phyloP scores from a whole-genome alignment of 1,140 invertebrate species.

The Euwallacea similis region DNA sequence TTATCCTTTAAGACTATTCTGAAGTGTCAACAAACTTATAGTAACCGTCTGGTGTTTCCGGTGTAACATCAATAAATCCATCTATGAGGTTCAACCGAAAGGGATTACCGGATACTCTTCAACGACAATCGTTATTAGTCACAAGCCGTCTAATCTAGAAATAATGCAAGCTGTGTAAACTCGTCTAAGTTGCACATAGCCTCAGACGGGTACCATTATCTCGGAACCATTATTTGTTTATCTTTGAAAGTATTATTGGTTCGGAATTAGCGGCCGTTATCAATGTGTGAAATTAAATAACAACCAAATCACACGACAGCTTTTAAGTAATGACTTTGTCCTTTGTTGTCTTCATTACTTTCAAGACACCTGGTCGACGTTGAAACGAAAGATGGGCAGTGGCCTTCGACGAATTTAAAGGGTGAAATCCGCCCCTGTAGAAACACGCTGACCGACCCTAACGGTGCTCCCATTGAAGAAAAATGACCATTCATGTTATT shows the following conservation, averaged over 20 bases:
- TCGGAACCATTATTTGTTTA: slow-evolving; percentile 12
- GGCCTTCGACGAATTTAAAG: too few relatives aligned
- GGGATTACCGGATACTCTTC: neutral
- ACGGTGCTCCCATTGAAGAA: slow-evolving; percentile 17
- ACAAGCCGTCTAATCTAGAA: slow-evolving; percentile 14
- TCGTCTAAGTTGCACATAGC: slow-evolving; percentile 16
- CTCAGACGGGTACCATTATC: slow-evolving; percentile 7
- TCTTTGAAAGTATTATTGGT: slow-evolving; percentile 17
- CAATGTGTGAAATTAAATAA: slow-evolving; percentile 35
- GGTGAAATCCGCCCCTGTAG: neutral
- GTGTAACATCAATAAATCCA: too few relatives aligned
- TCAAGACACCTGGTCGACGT: too few relatives aligned
- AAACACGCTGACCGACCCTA: slow-evolving; percentile 8
- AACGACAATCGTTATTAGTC: neutral
- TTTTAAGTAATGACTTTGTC: too few relatives aligned
- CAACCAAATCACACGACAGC: slow-evolving; percentile 26
- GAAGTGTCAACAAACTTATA: too few relatives aligned
- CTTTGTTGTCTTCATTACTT: too few relatives aligned
- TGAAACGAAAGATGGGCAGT: neutral
- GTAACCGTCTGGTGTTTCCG: too few relatives aligned
- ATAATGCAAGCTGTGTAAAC: slow-evolving; percentile 34
- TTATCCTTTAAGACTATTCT: too few relatives aligned
- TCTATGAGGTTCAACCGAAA: neutral
- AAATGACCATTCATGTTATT: slow-evolving; percentile 21
- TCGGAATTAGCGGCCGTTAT: slow-evolving; percentile 25